Base-by-base conservation (phyloP, 64 coral and sea anemone genomes). In the Actinia equina region DNA sequence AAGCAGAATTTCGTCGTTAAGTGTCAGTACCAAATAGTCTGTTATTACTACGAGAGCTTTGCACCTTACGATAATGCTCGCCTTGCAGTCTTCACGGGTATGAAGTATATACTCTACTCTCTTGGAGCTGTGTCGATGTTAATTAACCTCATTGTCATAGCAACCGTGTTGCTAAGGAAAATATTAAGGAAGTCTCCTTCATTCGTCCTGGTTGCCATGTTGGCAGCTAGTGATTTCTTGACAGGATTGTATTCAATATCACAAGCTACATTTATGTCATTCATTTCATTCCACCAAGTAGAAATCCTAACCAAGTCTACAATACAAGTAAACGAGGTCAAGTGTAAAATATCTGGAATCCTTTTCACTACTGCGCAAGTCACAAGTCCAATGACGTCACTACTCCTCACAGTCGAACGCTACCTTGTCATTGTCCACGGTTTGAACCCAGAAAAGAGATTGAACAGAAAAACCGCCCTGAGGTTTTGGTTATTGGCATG, bases 341-440 rank as follows among this genome's bases (percentile, higher is more conserved):
- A 18, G 15, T 95, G 94, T 63, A 22, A 5, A 25, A 59, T 87
- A 4, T 78, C 92, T 49, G 94, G 94, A 7, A 78, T 83, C 60
- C n/a, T 89, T 37, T 95, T 92, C 55, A 89, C 91, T 37, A 71
- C 71, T 22, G 94, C 88, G 49, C 76, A 82, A 57, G 91, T 95
- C 11, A 89, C 91, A 46, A 92, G 90, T 17, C 79, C 83, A 25
- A 52, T 84, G 14, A 95, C 84, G 25, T 95, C 94, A 43, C 63
- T 93, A 9, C 20, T 95, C 15, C 52, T 95, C 16, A 95, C 94
- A 5, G 55, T 92, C 19, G 94, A 95, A 46, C 82, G 94, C 79
- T 95, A 95, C 80, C 77, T 95, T 15, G 91, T 90, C 17, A 93
- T 95, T 14, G 71, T 95, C 0, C 79, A 95, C 70, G 84, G 87